Percentiles rank a stretch among this genome's conserved stretches.
phyloP scores from a whole-genome alignment of 2,888 invertebrate species.

The Netelia fuscicornis region DNA sequence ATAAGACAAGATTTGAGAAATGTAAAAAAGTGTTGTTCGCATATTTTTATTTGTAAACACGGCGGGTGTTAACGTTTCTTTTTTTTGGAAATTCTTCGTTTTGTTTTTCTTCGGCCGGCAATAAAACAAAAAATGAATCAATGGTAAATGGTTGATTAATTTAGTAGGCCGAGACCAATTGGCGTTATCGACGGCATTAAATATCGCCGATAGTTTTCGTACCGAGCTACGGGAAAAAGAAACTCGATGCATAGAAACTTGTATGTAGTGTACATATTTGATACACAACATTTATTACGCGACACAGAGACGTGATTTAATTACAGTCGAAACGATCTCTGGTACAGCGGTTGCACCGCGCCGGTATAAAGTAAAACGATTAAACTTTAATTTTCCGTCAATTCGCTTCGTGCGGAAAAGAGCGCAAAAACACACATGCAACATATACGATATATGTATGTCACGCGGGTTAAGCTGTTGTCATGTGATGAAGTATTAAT shows the following conservation, averaged over 20 bases:
- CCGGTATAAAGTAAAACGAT: slow-evolving; percentile 24
- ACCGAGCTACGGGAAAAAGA: neutral
- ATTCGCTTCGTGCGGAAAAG: slow-evolving; percentile 52
- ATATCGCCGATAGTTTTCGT: slow-evolving; percentile 15
- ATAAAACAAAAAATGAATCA: slow-evolving; percentile 40
- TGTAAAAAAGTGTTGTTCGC: neutral
- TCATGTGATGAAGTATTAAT: slow-evolving; percentile 41
- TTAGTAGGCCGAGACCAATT: slow-evolving; percentile 43
- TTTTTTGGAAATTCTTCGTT: neutral
- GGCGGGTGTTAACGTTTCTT: neutral
- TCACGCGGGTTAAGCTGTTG: slow-evolving; percentile 29
- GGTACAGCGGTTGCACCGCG: neutral
- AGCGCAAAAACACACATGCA: slow-evolving; percentile 3
- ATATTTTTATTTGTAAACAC: neutral
- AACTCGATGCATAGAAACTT: neutral
- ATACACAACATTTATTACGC: slow-evolving; percentile 14
- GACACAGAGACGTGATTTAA: slow-evolving; percentile 34
- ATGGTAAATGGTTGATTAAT: slow-evolving; percentile 31
- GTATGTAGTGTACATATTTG: slow-evolving; percentile 1
- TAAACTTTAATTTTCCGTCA: slow-evolving; percentile 60
- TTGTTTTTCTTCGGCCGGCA: neutral
- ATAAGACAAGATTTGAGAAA: neutral
- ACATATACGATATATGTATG: neutral
- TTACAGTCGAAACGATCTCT: slow-evolving; percentile 42
- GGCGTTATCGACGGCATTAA: slow-evolving; percentile 22